Conservation (phyloP, 1,140 invertebrate genomes). For the Aphaenogaster ashmeadi region DNA sequence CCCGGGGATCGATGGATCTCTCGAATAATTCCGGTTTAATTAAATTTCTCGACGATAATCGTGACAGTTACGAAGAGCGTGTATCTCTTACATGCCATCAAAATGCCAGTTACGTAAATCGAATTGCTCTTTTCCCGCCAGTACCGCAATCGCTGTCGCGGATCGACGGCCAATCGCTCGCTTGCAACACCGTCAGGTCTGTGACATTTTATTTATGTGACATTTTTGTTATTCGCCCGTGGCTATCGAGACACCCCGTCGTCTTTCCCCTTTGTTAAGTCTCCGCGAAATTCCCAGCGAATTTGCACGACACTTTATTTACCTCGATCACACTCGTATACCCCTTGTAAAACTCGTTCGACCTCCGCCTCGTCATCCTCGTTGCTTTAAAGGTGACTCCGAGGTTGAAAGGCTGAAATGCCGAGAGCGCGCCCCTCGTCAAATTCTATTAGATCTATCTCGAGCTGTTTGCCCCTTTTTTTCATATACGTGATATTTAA, state of each 20-base stretch:
- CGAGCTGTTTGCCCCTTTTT: neutral
- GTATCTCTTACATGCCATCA: constrained; percentile 60
- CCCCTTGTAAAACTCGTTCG: constrained; percentile 34
- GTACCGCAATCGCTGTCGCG: constrained; percentile 4
- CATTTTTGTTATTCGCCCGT: constrained; percentile 47
- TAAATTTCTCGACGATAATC: constrained; percentile 63
- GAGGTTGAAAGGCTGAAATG: constrained; percentile 46
- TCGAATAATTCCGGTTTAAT: constrained; percentile 63
- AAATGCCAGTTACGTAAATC: constrained; percentile 66
- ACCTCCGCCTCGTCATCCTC: constrained; percentile 38
- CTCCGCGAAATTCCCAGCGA: constrained; percentile 33
- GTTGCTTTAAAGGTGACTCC: constrained; percentile 34
- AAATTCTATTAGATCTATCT: constrained; percentile 4
- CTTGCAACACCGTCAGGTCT: constrained; percentile 27
- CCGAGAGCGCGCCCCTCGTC: neutral
- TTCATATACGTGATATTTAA: neutral
- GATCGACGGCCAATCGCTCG: constrained; percentile 46
- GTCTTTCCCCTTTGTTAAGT: constrained; percentile 37
- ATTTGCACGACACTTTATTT: constrained; percentile 35
- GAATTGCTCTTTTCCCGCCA: constrained; percentile 54
- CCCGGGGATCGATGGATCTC: constrained; percentile 20
- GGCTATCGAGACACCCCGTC: constrained; percentile 14
- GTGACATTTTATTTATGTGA: constrained; percentile 58
- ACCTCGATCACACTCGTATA: constrained; percentile 9
- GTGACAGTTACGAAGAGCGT: constrained; percentile 61